Evolutionary conservation across 2,797 vertebrate species (phyloP), one percentile per base, ranked within the genome.

Genomic region (Cossypha dichroa): DNA sequence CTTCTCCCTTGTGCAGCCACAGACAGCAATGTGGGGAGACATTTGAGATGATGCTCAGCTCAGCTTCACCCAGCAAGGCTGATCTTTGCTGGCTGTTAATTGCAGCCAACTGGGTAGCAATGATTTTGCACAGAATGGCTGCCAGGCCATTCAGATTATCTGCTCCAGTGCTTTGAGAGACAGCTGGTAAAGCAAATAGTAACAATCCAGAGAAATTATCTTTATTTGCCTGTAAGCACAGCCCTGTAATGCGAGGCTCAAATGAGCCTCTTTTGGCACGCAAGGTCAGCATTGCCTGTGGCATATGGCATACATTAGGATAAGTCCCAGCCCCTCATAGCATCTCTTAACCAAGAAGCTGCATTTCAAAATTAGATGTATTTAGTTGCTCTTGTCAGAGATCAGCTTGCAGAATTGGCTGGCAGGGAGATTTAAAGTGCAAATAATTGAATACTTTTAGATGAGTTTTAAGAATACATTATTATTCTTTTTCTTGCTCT

Each of bases 11-110:
- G 28, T 26, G 56, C 33, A 66, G 41, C 2, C 83, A 54, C 2
- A 3, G 48, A 16, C 13, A 40, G 6, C 9, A 0, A 0, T 3
- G 23, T 0, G 0, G 13, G 16, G 25, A 5, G 20, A 31, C 20
- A 23, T 52, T 26, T 11, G 46, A n/a, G 67, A 15, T 15, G 55
- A 38, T 0, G 6, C 8, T 11, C 62, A 40, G n/a, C 73, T 62
- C 68, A 64, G n/a, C 59, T 66, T 51, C 18, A 40, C 17, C 46
- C 74, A 59, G 58, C 54, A 55, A 60, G 54, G 43, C 16, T 72
- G n/a, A 41, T 62, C 43, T 75, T 58, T 41, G 23, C 29, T 70
- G 5, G 34, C 62, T 58, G 28, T 21, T 74, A 45, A 31, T 36
- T 0, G 2, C 67, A 69, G 75, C 41, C 45, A 43, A 51, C 28